phyloP scores from a whole-genome alignment of 2,888 invertebrate genomes.

The Drosophila pseudotalamancana region DNA sequence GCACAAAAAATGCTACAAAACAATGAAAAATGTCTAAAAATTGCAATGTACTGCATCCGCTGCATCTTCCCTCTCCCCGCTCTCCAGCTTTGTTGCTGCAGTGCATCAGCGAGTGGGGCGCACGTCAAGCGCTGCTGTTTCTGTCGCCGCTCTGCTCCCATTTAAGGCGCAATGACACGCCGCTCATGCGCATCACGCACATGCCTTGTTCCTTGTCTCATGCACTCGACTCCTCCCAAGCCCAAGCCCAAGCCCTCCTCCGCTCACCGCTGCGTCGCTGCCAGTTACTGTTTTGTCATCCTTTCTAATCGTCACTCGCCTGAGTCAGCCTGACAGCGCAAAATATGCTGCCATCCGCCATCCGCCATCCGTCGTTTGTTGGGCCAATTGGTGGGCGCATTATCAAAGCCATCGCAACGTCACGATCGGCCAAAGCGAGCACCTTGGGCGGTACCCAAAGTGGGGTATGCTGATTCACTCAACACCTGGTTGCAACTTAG shows the following conservation, averaged over 20 bases:
- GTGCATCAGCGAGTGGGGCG: conserved; percentile 32
- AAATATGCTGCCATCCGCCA: conserved; percentile 25
- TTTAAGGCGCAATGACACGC: conserved; percentile 77
- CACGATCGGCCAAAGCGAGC: conserved; percentile 43
- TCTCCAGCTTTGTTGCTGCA: neutral
- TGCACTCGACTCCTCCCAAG: neutral
- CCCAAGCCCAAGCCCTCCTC: neutral
- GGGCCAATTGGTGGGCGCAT: conserved; percentile 59
- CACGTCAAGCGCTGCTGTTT: conserved; percentile 49
- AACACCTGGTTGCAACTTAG: neutral
- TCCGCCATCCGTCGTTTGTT: conserved; percentile 43
- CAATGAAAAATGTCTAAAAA: conserved; percentile 74
- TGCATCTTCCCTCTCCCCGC: neutral
- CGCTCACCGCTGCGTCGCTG: neutral
- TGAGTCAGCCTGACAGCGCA: conserved; percentile 38
- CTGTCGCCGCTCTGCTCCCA: conserved; percentile 59
- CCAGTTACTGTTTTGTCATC: conserved; percentile 49
- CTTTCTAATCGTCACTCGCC: conserved; percentile 62
- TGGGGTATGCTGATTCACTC: conserved; percentile 16
- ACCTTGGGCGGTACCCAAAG: conserved; percentile 40
- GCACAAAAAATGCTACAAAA: conserved; percentile 51
- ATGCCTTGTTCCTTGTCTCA: conserved; percentile 39
- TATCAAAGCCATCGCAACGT: conserved; percentile 62
- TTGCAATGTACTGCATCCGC: conserved; percentile 50
- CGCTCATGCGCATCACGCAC: conserved; percentile 78